Base-by-base conservation (phyloP, 1,140 invertebrate genomes). In the Meloidogyne hapla region DNA sequence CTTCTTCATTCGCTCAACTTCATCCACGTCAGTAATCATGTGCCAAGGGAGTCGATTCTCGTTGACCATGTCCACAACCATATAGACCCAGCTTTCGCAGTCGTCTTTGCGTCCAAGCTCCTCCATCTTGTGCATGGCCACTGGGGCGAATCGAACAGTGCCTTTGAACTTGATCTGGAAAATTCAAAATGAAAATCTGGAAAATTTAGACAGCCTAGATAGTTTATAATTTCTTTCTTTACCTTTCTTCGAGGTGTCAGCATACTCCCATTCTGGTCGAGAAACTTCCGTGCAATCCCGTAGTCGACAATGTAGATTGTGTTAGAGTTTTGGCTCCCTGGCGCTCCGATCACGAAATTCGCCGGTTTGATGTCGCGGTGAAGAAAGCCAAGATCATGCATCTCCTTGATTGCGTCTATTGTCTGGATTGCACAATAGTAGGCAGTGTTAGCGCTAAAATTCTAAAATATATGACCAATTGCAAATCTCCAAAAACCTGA, bases 91-190 rank as follows among this genome's bases (percentile, higher is more conserved):
- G 10, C 64, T 69, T 40, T 76, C 76, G n/a, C 76, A 25, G 64
- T 82, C 81, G 48, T 80, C 76, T 25, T 77, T 79, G 64, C 80
- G 80, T n/a, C 75, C 75, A n/a, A 72, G 76, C 48, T 83, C 82
- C 18, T 83, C 68, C 62, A 74, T 74, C 40, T 78, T 80, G 56
- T 84, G 81, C 45, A 78, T 80, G 4, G 75, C 42, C 21, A 84
- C 64, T 9, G 83, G 81, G 6, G 83, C 83, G 61, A 84, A 84
- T 25, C 81, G 79, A 23, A 84, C 77, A 4, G 83, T 84, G 21
- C 83, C 83, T 26, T 74, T 73, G 71, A 77, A 77, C 4, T 33
- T 61, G 21, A 77, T 72, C 15, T 25, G 33, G 2, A n/a, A 56
- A 56, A n/a, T 56, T 56, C 0, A 56, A 56, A n/a, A 56, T 2